Conservation (phyloP, 2,113 vertebrate species). For the Megaceryle maxima region DNA sequence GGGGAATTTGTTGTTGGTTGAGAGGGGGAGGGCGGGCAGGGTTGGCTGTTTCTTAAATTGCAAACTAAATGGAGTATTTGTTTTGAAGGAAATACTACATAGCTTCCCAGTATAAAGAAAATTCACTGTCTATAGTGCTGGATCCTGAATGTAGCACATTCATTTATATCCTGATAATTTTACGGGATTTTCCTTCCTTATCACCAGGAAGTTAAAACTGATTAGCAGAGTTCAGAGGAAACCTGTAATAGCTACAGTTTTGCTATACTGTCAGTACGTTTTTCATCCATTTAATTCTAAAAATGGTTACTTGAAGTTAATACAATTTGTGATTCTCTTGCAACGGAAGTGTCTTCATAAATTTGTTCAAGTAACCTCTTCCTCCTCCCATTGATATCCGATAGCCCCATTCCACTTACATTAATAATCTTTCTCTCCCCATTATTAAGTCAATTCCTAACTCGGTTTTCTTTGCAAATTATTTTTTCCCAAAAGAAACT, state of each 20-base stretch:
- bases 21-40: accelerated
- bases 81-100: neutral
- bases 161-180: neutral
- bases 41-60: neutral
- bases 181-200: neutral
- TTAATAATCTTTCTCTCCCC: neutral
- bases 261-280: neutral
- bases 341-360: neutral
- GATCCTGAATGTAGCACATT: neutral
- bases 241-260: neutral
- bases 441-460: slow-evolving; percentile 16
- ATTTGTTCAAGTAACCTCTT: neutral
- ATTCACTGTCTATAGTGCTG: neutral
- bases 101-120: neutral
- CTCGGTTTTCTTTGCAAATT: neutral
- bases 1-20: neutral
- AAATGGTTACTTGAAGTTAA: neutral
- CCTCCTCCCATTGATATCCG: neutral
- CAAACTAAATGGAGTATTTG: neutral
- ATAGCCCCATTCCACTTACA: neutral
- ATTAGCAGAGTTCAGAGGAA: neutral
- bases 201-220: too few relatives aligned
- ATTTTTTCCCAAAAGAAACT: neutral
- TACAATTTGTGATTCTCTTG: neutral
- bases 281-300: neutral